These are phyloP conservation scores for Muschampia plurimacula DNA, from an alignment of 2,888 invertebrate species.

Conservation along the genomic window DNA sequence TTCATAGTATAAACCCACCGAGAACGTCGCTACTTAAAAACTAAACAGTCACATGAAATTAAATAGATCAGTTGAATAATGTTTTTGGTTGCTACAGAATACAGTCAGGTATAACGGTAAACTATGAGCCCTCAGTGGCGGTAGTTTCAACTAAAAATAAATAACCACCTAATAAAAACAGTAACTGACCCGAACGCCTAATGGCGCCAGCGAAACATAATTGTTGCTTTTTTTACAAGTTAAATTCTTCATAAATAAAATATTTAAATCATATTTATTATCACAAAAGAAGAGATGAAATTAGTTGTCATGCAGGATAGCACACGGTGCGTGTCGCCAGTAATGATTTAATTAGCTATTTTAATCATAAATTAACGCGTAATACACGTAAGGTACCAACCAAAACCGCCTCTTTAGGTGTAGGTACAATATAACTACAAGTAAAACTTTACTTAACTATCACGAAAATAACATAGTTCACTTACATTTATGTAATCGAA, in stretches of 20 bases:
- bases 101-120: constrained; percentile 52
- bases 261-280: constrained; percentile 54
- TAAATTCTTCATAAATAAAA: constrained; percentile 51
- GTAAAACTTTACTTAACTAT: constrained; percentile 76
- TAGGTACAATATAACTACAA: constrained; percentile 70
- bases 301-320: constrained; percentile 69
- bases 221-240: constrained; percentile 53
- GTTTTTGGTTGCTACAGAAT: constrained; percentile 64
- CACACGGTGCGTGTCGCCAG: constrained; percentile 63
- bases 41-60: constrained; percentile 69
- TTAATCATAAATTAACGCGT: constrained; percentile 49
- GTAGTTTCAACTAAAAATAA: constrained; percentile 62
- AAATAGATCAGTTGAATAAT: constrained; percentile 59
- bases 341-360: constrained; percentile 56
- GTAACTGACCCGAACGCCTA: constrained; percentile 32
- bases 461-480: constrained; percentile 80
- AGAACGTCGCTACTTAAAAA: constrained; percentile 57
- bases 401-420: constrained; percentile 71
- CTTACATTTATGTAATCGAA: constrained; percentile 73
- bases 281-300: constrained; percentile 59
- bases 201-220: constrained; percentile 2
- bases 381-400: constrained; percentile 65
- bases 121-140: constrained; percentile 69
- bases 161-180: constrained; percentile 56
- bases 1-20: constrained; percentile 58